Evolutionary conservation across 2,113 vertebrate genomes (phyloP).

Genomic region (Chascanopsetta lugubris): DNA sequence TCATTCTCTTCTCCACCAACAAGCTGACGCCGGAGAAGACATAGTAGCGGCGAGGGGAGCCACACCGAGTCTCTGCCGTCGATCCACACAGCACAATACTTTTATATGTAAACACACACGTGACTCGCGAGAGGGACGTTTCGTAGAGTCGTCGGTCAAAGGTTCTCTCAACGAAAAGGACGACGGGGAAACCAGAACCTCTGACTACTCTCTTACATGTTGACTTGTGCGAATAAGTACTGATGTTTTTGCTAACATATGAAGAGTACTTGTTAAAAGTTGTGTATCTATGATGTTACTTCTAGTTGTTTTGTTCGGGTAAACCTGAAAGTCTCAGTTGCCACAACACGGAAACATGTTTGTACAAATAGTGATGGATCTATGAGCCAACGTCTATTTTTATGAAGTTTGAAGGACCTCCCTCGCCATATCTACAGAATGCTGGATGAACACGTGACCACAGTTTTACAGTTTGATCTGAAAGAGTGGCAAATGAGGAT

Average conservation of each 20-base stretch:
- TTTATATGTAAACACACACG: neutral
- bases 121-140: neutral
- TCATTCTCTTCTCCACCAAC: constrained; percentile 71
- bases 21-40: constrained; percentile 72
- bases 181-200: neutral
- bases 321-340: constrained; percentile 2
- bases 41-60: constrained; percentile 49
- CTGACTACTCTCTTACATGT: constrained; percentile 27
- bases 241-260: constrained; percentile 44
- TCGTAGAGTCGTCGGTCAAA: constrained; percentile 1
- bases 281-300: constrained; percentile 26
- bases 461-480: neutral
- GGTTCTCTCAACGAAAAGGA: neutral
- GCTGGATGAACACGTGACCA: constrained; percentile 18
- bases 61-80: neutral
- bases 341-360: neutral
- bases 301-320: constrained; percentile 29
- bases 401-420: constrained; percentile 4
- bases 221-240: constrained; percentile 31
- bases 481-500: neutral
- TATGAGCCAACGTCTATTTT: constrained; percentile 33
- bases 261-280: constrained; percentile 21
- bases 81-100: constrained; percentile 29
- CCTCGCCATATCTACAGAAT: constrained; percentile 3
- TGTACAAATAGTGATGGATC: neutral